A percentile compares a stretch with the other conserved stretches of the same genome.
Evolutionary conservation across 2,888 invertebrate genomes (phyloP).

Genomic region (Nomada goodeniana): DNA sequence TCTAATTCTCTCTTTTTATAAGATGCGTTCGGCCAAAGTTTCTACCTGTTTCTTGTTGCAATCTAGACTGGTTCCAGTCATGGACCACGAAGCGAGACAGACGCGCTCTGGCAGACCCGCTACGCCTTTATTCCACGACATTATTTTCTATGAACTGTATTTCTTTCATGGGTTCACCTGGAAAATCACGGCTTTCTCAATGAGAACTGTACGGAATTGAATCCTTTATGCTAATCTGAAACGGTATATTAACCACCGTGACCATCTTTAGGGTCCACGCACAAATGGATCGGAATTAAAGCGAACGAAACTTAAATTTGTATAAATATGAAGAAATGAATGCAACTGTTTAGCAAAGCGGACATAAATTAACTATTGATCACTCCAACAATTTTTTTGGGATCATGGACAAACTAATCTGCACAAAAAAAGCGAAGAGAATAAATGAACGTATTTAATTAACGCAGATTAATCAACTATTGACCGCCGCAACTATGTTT

Average conservation of each 20-base stretch:
- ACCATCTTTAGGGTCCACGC: no score
- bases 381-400: no score
- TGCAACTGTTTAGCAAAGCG: neutral
- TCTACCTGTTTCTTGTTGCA: slow-evolving; percentile 50
- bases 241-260: no score
- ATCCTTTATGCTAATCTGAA: neutral
- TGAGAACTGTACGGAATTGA: neutral
- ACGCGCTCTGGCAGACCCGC: slow-evolving; percentile 59
- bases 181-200: slow-evolving; percentile 19
- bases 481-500: slow-evolving; percentile 31
- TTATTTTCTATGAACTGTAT: slow-evolving; percentile 52
- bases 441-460: no score
- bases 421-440: neutral
- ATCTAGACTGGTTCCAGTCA: slow-evolving; percentile 68
- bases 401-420: neutral
- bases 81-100: slow-evolving; percentile 64
- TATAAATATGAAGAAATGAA: no score
- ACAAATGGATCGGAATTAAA: no score
- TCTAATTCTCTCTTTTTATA: slow-evolving; percentile 23
- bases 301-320: no score
- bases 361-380: neutral
- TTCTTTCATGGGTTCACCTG: slow-evolving; percentile 25
- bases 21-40: slow-evolving; percentile 41
- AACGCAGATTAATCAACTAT: slow-evolving; percentile 2
- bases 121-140: slow-evolving; percentile 47